A percentile compares a stretch with the other conserved stretches of the same genome.
These are phyloP conservation scores for Achatina immaculata DNA, from an alignment of 1,140 invertebrate species.

Conservation along the genomic window DNA sequence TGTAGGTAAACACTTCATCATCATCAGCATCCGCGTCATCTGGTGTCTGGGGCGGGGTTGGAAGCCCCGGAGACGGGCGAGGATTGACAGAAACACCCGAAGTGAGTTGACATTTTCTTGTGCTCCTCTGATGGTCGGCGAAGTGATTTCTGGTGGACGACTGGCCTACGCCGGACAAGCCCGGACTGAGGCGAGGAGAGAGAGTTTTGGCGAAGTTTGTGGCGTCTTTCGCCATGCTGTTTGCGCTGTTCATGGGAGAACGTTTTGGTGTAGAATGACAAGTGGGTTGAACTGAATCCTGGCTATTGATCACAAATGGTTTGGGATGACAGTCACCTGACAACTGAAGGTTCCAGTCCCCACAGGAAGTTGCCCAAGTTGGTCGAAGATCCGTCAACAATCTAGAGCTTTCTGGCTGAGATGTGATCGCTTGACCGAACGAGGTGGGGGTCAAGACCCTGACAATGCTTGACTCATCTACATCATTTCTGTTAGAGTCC, in stretches of 20 bases:
- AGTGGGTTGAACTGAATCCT: too few relatives aligned
- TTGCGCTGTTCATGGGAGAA: background rate
- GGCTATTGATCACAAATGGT: background rate
- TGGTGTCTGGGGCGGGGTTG: constrained; percentile 9
- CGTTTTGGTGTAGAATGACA: background rate
- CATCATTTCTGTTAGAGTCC: background rate
- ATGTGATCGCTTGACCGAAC: background rate
- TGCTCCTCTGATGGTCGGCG: background rate
- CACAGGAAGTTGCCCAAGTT: background rate
- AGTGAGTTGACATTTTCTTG: background rate
- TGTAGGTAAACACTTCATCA: constrained; percentile 12
- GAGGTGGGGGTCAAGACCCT: background rate
- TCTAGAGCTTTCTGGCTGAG: background rate
- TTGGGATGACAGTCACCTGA: background rate
- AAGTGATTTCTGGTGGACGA: background rate
- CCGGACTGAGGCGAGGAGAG: background rate
- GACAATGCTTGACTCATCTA: background rate
- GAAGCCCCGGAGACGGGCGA: constrained; percentile 1
- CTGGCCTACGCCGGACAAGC: too few relatives aligned
- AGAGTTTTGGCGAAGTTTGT: background rate
- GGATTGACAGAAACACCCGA: background rate
- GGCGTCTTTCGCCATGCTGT: background rate
- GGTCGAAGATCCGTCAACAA: too few relatives aligned
- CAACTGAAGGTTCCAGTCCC: background rate
- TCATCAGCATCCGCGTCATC: constrained; percentile 5